phyloP scores from a whole-genome alignment of 2,888 invertebrate species.

The Apocheima hispidaria region DNA sequence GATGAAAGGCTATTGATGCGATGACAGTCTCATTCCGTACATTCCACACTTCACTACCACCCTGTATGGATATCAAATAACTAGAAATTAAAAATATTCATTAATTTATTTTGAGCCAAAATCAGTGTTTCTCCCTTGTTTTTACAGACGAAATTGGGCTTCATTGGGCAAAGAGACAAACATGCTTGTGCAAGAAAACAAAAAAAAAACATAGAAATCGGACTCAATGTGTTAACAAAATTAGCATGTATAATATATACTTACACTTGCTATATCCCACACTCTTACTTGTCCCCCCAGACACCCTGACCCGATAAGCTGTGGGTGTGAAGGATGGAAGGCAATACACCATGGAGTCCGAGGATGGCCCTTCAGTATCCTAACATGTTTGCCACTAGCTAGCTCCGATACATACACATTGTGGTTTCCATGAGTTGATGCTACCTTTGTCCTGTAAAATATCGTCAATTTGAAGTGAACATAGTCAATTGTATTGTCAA shows the following conservation, averaged over 20 bases:
- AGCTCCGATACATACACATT: slow-evolving; percentile 94
- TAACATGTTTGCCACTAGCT: slow-evolving; percentile 91
- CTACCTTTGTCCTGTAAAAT: slow-evolving; percentile 89
- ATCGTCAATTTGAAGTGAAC: not conserved
- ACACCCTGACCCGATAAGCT: slow-evolving; percentile 95
- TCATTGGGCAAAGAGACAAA: not conserved
- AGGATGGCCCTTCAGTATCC: slow-evolving; percentile 92
- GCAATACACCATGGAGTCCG: slow-evolving; percentile 96
- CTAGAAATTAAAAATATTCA: slow-evolving; percentile 1
- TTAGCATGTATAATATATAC: no score
- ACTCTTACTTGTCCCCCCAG: slow-evolving; percentile 95
- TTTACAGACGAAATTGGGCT: not conserved
- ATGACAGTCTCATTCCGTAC: slow-evolving; percentile 91
- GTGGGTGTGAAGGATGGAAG: slow-evolving; percentile 93
- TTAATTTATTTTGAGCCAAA: not conserved
- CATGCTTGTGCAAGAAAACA: not conserved
- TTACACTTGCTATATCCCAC: slow-evolving; percentile 90
- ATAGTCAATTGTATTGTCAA: not conserved
- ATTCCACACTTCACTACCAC: slow-evolving; percentile 94
- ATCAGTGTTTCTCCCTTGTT: not conserved
- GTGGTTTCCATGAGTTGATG: slow-evolving; percentile 96
- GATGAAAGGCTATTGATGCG: slow-evolving; percentile 95
- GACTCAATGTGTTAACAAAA: no score
- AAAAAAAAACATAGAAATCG: not conserved
- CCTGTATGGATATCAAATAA: slow-evolving; percentile 77